Percentiles rank a stretch among this genome's conserved stretches.
phyloP scores from a whole-genome alignment of 2,113 vertebrate genomes.

The Catagonus wagneri region DNA sequence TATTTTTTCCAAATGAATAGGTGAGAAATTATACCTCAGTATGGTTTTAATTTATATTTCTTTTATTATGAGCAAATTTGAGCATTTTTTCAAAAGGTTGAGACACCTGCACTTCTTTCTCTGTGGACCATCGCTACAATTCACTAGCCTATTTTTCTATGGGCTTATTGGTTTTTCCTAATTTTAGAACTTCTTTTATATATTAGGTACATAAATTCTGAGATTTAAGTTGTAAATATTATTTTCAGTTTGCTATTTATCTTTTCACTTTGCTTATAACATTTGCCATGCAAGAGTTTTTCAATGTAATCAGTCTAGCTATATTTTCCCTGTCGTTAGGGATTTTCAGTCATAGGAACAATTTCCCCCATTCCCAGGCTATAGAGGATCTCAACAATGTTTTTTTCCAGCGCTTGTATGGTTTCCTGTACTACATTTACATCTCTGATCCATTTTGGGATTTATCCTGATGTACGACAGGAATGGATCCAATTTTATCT shows the following conservation, averaged over 20 bases:
- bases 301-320: not conserved
- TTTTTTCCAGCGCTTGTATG: conserved; percentile 26
- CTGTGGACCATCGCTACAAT: not conserved
- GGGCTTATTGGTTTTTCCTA: not conserved
- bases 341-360: not conserved
- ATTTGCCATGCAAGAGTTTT: not conserved
- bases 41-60: conserved; percentile 26
- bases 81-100: not conserved
- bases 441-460: conserved; percentile 39
- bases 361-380: not conserved
- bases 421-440: not conserved
- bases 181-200: conserved; percentile 23
- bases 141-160: not conserved
- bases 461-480: not conserved
- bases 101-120: not conserved
- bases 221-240: not conserved
- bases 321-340: not conserved
- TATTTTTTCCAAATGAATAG: not conserved
- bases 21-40: not conserved
- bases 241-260: not conserved
- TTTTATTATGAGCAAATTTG: not conserved
- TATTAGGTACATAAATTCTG: not conserved
- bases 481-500: conserved; percentile 4
- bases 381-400: not conserved
- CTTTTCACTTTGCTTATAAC: not conserved